Conservation (phyloP, 2,113 vertebrate species). For the Gyps fulvus region DNA sequence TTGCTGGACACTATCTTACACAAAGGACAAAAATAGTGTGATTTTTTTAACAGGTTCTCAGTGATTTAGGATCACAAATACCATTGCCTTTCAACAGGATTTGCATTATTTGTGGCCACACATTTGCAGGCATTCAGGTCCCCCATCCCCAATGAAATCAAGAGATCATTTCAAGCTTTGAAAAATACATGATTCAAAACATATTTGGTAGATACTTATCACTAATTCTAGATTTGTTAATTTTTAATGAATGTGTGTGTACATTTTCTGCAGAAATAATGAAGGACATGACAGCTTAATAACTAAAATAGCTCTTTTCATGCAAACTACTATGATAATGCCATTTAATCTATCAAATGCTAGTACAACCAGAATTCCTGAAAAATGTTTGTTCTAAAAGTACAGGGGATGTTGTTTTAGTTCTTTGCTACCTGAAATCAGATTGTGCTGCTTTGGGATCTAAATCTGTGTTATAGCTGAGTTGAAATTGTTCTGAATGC, state of each 20-base stretch:
- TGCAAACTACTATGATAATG: neutral
- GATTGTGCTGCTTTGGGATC: neutral
- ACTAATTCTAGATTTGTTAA: neutral
- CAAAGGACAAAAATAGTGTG: neutral
- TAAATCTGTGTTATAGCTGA: neutral
- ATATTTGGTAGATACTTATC: neutral
- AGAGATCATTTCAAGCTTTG: neutral
- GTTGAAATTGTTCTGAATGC: neutral
- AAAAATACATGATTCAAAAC: neutral
- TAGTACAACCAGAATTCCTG: constrained; percentile 6
- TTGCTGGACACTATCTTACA: neutral
- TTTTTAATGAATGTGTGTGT: neutral
- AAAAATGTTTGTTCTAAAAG: neutral
- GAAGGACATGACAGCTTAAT: neutral
- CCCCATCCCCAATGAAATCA: neutral
- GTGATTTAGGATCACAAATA: neutral
- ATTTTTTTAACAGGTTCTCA: neutral
- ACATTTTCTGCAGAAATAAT: constrained; percentile 9
- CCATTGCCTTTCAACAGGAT: neutral
- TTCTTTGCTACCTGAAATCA: constrained; percentile 2
- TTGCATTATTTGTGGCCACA: neutral
- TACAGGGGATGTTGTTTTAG: neutral
- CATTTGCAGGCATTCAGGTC: neutral
- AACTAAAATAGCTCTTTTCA: neutral
- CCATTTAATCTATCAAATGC: neutral